A percentile compares a stretch with the other conserved stretches of the same genome.
Evolutionary conservation across 2,797 vertebrate species (phyloP).

Genomic region (Hydrolagus colliei): DNA sequence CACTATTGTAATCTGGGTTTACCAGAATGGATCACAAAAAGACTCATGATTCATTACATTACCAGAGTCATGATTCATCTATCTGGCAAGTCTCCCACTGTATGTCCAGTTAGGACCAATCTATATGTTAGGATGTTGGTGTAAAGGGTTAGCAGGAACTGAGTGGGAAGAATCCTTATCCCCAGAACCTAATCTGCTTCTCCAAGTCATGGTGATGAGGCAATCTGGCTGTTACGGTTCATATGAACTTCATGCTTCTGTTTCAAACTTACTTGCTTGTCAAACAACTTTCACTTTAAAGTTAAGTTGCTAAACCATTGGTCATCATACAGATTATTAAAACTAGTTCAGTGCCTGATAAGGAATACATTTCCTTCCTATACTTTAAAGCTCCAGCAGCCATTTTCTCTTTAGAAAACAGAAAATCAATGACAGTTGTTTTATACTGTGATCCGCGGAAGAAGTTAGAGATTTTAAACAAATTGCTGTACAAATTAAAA

Average conservation of each 20-base stretch:
- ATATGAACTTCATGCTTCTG: background rate
- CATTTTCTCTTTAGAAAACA: background rate
- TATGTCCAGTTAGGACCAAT: too few species aligned
- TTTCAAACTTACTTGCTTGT: background rate
- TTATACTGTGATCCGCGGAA: background rate
- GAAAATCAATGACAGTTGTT: background rate
- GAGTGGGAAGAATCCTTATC: too few species aligned
- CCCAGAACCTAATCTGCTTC: too few species aligned
- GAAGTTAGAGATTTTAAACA: background rate
- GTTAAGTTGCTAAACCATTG: constrained; percentile 7
- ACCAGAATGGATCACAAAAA: too few species aligned
- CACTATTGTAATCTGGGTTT: too few species aligned
- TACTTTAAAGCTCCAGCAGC: background rate
- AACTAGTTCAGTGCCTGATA: background rate
- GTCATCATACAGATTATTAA: constrained; percentile 7
- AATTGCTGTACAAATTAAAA: background rate
- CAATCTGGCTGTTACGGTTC: background rate
- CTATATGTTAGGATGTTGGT: too few species aligned
- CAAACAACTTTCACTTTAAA: constrained; percentile 7
- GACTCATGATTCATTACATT: too few species aligned
- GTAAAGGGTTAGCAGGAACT: too few species aligned
- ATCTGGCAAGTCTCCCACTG: too few species aligned
- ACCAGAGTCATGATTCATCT: too few species aligned
- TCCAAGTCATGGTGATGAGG: too few species aligned
- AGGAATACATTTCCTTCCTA: background rate